Percentiles rank a stretch among this genome's conserved stretches.
Conservation (phyloP, 37 sponge, comb jelly and placozoan genomes). For the Axinella damicornis region DNA sequence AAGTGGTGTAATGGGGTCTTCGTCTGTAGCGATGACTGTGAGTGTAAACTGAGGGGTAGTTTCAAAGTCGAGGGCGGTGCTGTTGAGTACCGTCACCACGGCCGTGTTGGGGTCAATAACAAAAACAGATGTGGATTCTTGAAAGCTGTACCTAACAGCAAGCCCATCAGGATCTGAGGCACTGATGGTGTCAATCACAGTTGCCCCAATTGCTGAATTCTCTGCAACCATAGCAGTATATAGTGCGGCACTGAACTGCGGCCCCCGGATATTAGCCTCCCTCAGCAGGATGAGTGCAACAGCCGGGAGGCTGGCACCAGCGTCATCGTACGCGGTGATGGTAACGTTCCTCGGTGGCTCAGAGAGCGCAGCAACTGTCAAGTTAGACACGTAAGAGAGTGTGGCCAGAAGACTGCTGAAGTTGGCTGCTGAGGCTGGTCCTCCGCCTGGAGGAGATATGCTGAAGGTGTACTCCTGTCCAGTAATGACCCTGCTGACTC, state of each 20-base stretch:
- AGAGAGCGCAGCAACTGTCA: constrained; percentile 13
- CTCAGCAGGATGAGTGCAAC: constrained; percentile 23
- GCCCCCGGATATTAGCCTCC: constrained; percentile 13
- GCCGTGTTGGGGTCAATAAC: constrained; percentile 38
- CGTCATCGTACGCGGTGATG: constrained; percentile 18
- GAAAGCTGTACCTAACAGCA: constrained; percentile 22
- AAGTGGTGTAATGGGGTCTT: background rate
- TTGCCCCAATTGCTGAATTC: constrained; percentile 8
- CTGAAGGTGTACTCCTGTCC: background rate
- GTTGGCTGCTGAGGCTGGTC: background rate
- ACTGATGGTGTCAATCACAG: constrained; percentile 13
- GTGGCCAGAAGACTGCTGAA: constrained; percentile 31
- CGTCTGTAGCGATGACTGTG: constrained; percentile 47
- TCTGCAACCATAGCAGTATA: constrained; percentile 17
- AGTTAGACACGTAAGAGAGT: constrained; percentile 25
- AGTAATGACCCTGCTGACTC: background rate
- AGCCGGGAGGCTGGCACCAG: background rate
- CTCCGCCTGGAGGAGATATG: background rate
- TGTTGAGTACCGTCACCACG: constrained; percentile 26
- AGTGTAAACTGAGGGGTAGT: constrained; percentile 7
- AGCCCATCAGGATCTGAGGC: constrained; percentile 65
- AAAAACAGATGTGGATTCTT: constrained; percentile 18
- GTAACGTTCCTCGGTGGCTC: constrained; percentile 49
- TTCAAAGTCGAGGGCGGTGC: constrained; percentile 24
- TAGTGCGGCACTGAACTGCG: constrained; percentile 15